These are phyloP conservation scores for Mnemiopsis leidyi DNA, from an alignment of 37 sponge, comb jelly and placozoan genomes.

Conservation along the genomic window DNA sequence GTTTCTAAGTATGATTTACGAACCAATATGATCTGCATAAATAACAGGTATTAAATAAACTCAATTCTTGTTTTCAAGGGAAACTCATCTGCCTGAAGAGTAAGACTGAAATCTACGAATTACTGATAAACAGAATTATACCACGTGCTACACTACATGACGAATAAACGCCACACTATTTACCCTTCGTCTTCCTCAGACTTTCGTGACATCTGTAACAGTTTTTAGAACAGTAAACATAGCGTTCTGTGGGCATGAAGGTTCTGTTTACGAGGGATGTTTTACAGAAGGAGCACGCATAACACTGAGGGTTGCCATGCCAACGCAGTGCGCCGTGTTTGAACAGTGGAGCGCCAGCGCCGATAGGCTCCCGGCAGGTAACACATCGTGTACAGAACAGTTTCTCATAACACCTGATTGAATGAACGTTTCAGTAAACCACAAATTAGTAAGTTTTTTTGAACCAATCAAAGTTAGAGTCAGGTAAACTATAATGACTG, in stretches of 20 bases:
- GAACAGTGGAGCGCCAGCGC: slow-evolving; percentile 39
- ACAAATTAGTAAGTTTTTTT: background rate
- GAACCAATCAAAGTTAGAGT: too few relatives aligned
- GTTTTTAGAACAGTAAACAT: slow-evolving; percentile 62
- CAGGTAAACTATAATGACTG: background rate
- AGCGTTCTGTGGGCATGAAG: slow-evolving; percentile 51
- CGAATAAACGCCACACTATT: too few relatives aligned
- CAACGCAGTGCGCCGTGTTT: slow-evolving; percentile 56
- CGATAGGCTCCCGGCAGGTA: slow-evolving; percentile 49
- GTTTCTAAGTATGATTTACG: too few relatives aligned
- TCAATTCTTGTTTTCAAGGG: background rate
- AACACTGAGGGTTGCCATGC: slow-evolving; percentile 65
- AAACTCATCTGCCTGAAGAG: too few relatives aligned
- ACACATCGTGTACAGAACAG: slow-evolving; percentile 62
- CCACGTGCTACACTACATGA: background rate
- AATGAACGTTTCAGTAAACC: background rate
- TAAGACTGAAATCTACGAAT: background rate
- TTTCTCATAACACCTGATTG: slow-evolving; percentile 37
- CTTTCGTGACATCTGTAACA: slow-evolving; percentile 60
- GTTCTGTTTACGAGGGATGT: slow-evolving; percentile 61
- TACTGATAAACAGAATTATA: background rate
- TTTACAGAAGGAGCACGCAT: slow-evolving; percentile 58
- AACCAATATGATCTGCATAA: background rate
- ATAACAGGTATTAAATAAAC: background rate
- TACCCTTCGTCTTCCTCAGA: slow-evolving; percentile 26